These are phyloP conservation scores for Hippocampus guttulatus DNA, from an alignment of 2,113 vertebrate species.

Conservation along the genomic window DNA sequence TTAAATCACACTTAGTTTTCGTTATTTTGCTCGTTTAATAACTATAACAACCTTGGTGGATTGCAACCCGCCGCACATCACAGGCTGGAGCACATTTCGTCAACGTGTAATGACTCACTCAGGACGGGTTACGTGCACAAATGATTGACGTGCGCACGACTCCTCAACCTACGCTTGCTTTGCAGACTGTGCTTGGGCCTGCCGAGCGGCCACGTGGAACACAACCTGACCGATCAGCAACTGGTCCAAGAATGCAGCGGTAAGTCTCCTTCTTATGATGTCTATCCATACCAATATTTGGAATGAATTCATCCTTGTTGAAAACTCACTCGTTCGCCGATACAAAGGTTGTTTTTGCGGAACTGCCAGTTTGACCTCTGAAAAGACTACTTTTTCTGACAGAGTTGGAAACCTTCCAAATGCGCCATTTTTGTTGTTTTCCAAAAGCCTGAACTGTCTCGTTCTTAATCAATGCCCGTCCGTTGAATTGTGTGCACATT, in stretches of 20 bases:
- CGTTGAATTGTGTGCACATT: not conserved
- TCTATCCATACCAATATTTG: not conserved
- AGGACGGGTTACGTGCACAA: constrained; percentile 39
- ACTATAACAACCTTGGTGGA: not conserved
- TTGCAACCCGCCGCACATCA: not conserved
- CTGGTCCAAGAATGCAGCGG: constrained; percentile 49
- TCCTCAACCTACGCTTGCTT: constrained; percentile 45
- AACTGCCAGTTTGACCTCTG: not conserved
- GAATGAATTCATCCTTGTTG: not conserved
- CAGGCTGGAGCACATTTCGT: not conserved
- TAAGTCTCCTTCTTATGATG: constrained; percentile 45
- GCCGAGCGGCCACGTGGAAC: constrained; percentile 75
- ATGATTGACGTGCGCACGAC: constrained; percentile 48
- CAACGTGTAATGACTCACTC: constrained; percentile 46
- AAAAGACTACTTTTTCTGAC: not conserved
- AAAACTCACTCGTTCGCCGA: not conserved
- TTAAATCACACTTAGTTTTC: no score
- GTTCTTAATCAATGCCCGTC: not conserved
- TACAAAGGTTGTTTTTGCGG: not conserved
- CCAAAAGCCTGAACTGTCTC: not conserved
- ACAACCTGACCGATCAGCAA: constrained; percentile 68
- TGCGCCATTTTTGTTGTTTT: no score
- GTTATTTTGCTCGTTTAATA: no score
- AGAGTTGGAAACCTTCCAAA: no score
- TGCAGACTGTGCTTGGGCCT: constrained; percentile 79